Conservation (phyloP, 2,888 invertebrate genomes). For the Globia sparganii region DNA sequence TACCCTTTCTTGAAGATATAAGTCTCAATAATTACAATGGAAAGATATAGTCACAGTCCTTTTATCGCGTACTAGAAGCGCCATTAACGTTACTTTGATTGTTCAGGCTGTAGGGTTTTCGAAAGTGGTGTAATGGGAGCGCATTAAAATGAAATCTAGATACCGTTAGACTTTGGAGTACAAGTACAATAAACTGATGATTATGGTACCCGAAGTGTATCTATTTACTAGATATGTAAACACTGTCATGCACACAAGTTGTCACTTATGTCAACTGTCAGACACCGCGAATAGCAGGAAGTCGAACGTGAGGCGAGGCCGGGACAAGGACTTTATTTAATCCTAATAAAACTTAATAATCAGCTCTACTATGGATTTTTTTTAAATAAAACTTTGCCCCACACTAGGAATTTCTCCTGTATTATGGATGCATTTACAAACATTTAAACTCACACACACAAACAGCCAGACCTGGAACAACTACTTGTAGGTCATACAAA, state of each 20-base stretch:
- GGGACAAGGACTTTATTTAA: neutral
- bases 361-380: neutral
- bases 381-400: too few species aligned
- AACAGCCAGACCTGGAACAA: too few species aligned
- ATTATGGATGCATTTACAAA: too few species aligned
- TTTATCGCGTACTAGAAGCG: conserved; percentile 56
- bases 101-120: conserved; percentile 27
- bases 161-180: conserved; percentile 11
- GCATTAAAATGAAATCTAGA: conserved; percentile 33
- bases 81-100: conserved; percentile 48
- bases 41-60: conserved; percentile 55
- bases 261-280: neutral
- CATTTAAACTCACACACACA: too few species aligned
- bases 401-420: too few species aligned
- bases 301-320: neutral
- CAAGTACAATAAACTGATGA: conserved; percentile 13
- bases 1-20: conserved; percentile 69
- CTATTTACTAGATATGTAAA: too few species aligned
- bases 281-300: neutral
- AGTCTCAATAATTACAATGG: conserved; percentile 68
- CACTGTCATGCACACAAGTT: neutral
- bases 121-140: conserved; percentile 36
- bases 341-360: too few species aligned
- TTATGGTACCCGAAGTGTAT: neutral
- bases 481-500: too few species aligned